Conservation (phyloP, 1,140 invertebrate species). For the Cydia strobilella region DNA sequence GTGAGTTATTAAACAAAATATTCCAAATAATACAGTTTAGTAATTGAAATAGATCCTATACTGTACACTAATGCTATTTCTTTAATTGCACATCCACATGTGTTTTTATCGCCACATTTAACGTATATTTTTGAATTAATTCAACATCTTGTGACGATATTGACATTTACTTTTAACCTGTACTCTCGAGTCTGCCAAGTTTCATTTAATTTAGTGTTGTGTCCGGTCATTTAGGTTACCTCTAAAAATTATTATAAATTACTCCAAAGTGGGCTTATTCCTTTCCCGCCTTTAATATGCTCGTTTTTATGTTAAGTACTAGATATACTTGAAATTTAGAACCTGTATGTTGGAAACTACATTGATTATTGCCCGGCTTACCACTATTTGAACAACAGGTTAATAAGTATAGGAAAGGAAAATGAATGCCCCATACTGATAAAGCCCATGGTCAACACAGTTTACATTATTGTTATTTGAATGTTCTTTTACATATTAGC, state of each 20-base stretch:
- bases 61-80: not conserved
- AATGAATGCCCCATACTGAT: no score
- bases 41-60: not conserved
- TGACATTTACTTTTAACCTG: not conserved
- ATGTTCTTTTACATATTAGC: no score
- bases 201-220: not conserved
- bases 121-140: not conserved
- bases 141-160: not conserved
- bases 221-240: not conserved
- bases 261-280: not conserved
- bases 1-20: not conserved
- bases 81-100: not conserved
- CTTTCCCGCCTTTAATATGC: not conserved
- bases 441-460: no score
- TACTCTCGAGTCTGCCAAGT: not conserved
- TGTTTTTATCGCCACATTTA: not conserved
- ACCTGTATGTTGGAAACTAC: no score
- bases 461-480: no score
- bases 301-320: not conserved
- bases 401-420: no score
- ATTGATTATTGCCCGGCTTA: no score
- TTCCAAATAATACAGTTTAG: not conserved
- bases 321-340: not conserved
- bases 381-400: no score
- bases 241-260: not conserved